Evolutionary conservation across 2,888 invertebrate species (phyloP), one percentile per base, ranked within the genome.

Genomic region (Ferrisia virgata): DNA sequence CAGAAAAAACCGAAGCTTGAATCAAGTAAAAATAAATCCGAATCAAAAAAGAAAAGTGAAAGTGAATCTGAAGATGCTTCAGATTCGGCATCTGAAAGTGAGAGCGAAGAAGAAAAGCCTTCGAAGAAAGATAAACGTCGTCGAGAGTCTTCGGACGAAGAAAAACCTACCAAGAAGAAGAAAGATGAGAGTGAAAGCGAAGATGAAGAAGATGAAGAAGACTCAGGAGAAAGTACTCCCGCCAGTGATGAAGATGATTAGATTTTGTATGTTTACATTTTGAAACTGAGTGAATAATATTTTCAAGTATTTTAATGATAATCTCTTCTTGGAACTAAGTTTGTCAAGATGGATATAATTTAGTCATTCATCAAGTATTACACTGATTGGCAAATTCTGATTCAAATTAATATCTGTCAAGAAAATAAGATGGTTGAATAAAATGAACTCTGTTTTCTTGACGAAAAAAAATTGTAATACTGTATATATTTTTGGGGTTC

Each of bases 131-230:
- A 83, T 28, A 85, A 85, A 83, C 84, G 81, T 33, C 58, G 5
- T 64, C 82, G n/a, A 28, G 72, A 82, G 53, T 76, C 58, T 2
- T 85, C 85, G 28, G 85, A 85, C n/a, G 85, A 85, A 15, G 85
- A 82, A 18, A 85, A 85, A 1, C 85, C 81, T 43, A 85, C 88
- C 88, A 88, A 88, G 90, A 90, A 90, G 90, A 86, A 86, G 83
- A 79, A 86, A 28, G 85, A 85, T 47, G 85, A 85, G 36, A 85
- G 85, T 18, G 85, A 85, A 47, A 85, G 85, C 5, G 88, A 87
- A n/a, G 87, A 88, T n/a, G 89, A 89, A 82, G 89, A 89, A 40
- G 88, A 89, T 86, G 90, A 88, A 0, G 89, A 89, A 0, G 89
- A 89, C 0, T 81, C 81, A 0, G 81, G 15, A 6, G 81, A 79